Conservation (phyloP, 2,888 invertebrate genomes). For the Nephrotoma guestfalica region DNA sequence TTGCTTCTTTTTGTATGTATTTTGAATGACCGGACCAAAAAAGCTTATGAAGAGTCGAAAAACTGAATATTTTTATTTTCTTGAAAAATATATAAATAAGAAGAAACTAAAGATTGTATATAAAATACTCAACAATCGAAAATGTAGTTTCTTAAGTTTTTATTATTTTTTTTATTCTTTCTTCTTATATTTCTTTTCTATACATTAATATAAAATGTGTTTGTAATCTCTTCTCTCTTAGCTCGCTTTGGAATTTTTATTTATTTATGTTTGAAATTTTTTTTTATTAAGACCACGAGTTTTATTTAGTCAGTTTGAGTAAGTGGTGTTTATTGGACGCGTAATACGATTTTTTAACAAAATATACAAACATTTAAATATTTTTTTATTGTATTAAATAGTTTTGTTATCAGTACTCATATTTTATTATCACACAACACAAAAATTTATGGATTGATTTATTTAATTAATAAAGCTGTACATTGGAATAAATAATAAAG, state of each 20-base stretch:
- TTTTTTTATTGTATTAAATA: background rate
- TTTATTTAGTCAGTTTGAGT: slow-evolving; percentile 1
- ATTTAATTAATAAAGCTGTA: background rate
- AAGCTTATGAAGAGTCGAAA: background rate
- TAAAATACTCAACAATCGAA: background rate
- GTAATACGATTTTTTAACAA: background rate
- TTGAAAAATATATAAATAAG: background rate
- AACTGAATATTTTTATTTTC: background rate
- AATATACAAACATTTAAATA: background rate
- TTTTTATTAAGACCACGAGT: background rate
- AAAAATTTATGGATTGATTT: background rate
- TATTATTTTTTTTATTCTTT: background rate
- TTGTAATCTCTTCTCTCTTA: background rate
- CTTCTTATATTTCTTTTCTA: background rate
- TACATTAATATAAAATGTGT: background rate
- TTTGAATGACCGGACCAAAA: background rate
- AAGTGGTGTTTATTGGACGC: background rate
- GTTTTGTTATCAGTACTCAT: background rate
- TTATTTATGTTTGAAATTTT: background rate
- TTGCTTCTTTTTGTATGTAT: background rate
- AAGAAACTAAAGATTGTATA: background rate
- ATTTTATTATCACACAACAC: background rate
- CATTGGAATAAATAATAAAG: background rate
- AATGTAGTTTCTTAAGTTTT: background rate
- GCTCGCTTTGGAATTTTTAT: background rate